Evolutionary conservation across 1,140 invertebrate species (phyloP).

Genomic region (Drosophila nigrodunni): DNA sequence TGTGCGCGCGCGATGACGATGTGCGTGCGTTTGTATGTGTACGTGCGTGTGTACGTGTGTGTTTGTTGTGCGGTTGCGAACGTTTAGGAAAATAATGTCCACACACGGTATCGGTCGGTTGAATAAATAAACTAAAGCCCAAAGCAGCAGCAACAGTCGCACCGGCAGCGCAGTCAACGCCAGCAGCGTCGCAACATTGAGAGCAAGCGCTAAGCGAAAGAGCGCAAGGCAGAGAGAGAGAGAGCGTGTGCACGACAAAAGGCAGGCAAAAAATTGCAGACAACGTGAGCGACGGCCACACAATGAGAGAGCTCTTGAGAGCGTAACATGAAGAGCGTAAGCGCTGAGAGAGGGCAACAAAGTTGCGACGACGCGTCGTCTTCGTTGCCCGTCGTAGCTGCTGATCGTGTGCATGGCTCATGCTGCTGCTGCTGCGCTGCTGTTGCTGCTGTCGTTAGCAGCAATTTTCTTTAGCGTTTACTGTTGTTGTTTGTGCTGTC

Average conservation of each 20-base stretch:
- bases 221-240: slow-evolving; percentile 15
- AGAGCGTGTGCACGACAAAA: slow-evolving; percentile 18
- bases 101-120: slow-evolving; percentile 77
- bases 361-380: slow-evolving; percentile 17
- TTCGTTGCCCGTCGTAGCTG: background rate
- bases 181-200: background rate
- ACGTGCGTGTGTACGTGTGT: slow-evolving; percentile 20
- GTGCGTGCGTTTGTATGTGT: slow-evolving; percentile 1
- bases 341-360: slow-evolving; percentile 17
- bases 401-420: slow-evolving; percentile 1
- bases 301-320: slow-evolving; percentile 9
- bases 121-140: slow-evolving; percentile 79
- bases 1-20: slow-evolving; percentile 9
- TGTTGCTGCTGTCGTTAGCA: slow-evolving; percentile 19
- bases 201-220: slow-evolving; percentile 3
- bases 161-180: background rate
- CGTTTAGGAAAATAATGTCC: slow-evolving; percentile 83
- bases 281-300: slow-evolving; percentile 8
- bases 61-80: slow-evolving; percentile 66
- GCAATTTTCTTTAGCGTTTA: slow-evolving; percentile 47
- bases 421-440: background rate
- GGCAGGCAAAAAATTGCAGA: slow-evolving; percentile 28
- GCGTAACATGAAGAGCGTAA: slow-evolving; percentile 3
- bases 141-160: slow-evolving; percentile 22
- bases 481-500: background rate